Evolutionary conservation across 2,888 invertebrate genomes (phyloP).

Genomic region (Endomychus coccineus): DNA sequence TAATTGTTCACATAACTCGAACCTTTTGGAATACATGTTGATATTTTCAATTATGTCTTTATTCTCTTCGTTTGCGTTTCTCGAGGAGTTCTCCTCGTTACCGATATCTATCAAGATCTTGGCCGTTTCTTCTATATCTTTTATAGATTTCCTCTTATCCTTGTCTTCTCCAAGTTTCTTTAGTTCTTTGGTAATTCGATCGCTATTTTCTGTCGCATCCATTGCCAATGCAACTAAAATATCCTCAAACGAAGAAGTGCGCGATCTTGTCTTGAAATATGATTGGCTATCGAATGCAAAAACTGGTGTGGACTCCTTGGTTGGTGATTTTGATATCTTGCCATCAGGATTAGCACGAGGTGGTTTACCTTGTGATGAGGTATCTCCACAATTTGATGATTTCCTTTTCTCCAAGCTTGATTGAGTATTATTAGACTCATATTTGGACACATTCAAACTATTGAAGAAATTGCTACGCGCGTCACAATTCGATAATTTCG

Average conservation of each 20-base stretch:
- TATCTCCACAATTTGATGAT: constrained; percentile 22
- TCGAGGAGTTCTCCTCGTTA: neutral
- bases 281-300: no score
- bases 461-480: constrained; percentile 40
- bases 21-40: constrained; percentile 45
- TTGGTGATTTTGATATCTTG: constrained; percentile 24
- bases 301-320: constrained; percentile 33
- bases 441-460: constrained; percentile 27
- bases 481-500: no score
- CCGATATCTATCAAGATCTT: constrained; percentile 2
- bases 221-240: constrained; percentile 64
- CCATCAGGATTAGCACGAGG: constrained; percentile 33
- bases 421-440: constrained; percentile 19
- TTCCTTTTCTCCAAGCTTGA: constrained; percentile 22
- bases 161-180: constrained; percentile 30
- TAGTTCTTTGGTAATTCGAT: constrained; percentile 56
- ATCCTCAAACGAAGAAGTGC: constrained; percentile 55
- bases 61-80: constrained; percentile 6
- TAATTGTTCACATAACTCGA: constrained; percentile 46
- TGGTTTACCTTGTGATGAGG: constrained; percentile 31
- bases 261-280: constrained; percentile 23
- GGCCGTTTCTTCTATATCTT: constrained; percentile 1
- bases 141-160: constrained; percentile 13
- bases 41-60: constrained; percentile 33
- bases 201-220: constrained; percentile 69